Conservation (phyloP, 2,113 vertebrate species). For the Peromyscus leucopus region DNA sequence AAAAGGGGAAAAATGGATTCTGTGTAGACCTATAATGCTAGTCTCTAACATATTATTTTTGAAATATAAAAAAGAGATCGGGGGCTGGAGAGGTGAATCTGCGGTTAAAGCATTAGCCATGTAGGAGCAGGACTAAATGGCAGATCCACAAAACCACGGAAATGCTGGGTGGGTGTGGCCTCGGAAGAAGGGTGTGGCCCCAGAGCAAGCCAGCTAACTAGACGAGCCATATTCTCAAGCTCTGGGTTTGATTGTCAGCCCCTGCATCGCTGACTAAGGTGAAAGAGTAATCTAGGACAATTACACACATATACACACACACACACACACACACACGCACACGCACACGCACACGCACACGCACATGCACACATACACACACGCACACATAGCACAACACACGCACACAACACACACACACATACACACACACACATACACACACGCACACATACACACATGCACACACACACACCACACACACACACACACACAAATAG, state of each 20-base stretch:
- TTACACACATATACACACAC: background rate
- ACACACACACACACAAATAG: background rate
- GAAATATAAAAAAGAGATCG: background rate
- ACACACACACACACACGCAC: background rate
- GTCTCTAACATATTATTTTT: constrained; percentile 6
- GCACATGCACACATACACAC: background rate
- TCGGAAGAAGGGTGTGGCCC: background rate
- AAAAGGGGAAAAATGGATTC: background rate
- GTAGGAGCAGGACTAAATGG: background rate
- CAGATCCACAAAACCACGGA: background rate
- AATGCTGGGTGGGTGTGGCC: background rate
- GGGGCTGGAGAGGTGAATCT: background rate
- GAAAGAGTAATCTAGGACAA: background rate
- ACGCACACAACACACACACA: background rate
- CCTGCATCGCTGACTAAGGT: background rate
- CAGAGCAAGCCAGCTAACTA: background rate
- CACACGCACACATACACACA: background rate
- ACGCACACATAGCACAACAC: no score
- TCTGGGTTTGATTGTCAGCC: background rate
- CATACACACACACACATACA: background rate
- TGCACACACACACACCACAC: background rate
- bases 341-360: no score
- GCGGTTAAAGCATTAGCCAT: background rate
- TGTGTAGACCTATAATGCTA: background rate
- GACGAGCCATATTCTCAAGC: background rate